phyloP scores from a whole-genome alignment of 2,888 invertebrate genomes.

The Andricus quercusramuli region DNA sequence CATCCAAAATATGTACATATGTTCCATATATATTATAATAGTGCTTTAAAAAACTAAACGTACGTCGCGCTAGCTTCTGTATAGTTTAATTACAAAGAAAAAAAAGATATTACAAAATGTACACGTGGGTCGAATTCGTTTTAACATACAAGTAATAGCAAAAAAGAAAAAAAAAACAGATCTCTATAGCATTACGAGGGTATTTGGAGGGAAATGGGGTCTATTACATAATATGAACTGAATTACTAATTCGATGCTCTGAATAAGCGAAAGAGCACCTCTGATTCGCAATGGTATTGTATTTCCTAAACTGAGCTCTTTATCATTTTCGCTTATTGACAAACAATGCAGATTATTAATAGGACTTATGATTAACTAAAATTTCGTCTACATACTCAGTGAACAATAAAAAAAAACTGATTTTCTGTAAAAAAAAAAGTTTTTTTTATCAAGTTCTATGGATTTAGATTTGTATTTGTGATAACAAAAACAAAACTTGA shows the following conservation, averaged over 20 bases:
- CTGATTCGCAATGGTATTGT: conserved; percentile 47
- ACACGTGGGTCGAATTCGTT: conserved; percentile 71
- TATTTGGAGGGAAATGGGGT: neutral
- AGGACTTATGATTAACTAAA: conserved; percentile 45
- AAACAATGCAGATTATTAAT: conserved; percentile 46
- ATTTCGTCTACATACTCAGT: conserved; percentile 52
- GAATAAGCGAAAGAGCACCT: conserved; percentile 45
- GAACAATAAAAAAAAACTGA: conserved; percentile 45
- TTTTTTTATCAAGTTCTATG: neutral
- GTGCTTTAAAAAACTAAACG: conserved; percentile 71
- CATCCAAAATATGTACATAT: conserved; percentile 77
- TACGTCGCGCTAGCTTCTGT: conserved; percentile 64
- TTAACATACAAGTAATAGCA: conserved; percentile 53
- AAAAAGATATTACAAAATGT: conserved; percentile 76
- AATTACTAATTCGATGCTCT: conserved; percentile 44
- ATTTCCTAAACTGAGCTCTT: conserved; percentile 51
- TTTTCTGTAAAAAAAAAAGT: neutral
- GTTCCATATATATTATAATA: conserved; percentile 72
- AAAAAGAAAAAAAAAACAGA: conserved; percentile 56
- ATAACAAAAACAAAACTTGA: neutral
- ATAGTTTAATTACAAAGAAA: conserved; percentile 74
- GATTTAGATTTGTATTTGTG: neutral
- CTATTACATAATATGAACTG: conserved; percentile 33
- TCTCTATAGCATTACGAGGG: conserved; percentile 57
- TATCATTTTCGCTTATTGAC: conserved; percentile 46